Percentiles rank a stretch among this genome's conserved stretches.
Conservation (phyloP, 2,797 vertebrate genomes). For the Ispidina picta region DNA sequence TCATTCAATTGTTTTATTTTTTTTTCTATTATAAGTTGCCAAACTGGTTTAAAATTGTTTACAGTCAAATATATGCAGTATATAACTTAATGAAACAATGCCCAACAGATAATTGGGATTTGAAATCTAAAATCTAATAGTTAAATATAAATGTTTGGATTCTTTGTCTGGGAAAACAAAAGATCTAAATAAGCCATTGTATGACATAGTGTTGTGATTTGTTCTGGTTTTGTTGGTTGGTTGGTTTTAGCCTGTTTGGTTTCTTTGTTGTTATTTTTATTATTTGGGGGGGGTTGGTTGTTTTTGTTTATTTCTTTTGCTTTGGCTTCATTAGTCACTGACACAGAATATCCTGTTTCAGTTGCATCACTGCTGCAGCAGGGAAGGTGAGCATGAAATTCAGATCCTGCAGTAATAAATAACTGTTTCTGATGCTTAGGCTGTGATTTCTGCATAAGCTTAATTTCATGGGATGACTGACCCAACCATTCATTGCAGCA, state of each 20-base stretch:
- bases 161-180: constrained; percentile 65
- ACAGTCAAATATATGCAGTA: not conserved
- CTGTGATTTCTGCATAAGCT: not conserved
- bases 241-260: not conserved
- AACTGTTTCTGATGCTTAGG: not conserved
- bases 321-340: constrained; percentile 38
- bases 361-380: not conserved
- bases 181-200: constrained; percentile 27
- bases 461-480: not conserved
- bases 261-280: not conserved
- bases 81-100: constrained; percentile 3
- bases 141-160: constrained; percentile 66
- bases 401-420: not conserved
- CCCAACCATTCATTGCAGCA: not conserved
- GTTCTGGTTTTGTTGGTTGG: not conserved
- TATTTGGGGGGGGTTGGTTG: not conserved
- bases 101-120: not conserved
- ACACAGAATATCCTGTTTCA: constrained; percentile 31
- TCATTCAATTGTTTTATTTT: constrained; percentile 8
- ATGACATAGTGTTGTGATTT: not conserved
- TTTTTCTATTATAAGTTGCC: not conserved
- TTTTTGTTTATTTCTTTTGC: constrained; percentile 17
- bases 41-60: not conserved
- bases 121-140: constrained; percentile 55
- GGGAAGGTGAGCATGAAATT: not conserved